phyloP scores from a whole-genome alignment of 2,888 invertebrate species.

The Chymomyza procnemis region DNA sequence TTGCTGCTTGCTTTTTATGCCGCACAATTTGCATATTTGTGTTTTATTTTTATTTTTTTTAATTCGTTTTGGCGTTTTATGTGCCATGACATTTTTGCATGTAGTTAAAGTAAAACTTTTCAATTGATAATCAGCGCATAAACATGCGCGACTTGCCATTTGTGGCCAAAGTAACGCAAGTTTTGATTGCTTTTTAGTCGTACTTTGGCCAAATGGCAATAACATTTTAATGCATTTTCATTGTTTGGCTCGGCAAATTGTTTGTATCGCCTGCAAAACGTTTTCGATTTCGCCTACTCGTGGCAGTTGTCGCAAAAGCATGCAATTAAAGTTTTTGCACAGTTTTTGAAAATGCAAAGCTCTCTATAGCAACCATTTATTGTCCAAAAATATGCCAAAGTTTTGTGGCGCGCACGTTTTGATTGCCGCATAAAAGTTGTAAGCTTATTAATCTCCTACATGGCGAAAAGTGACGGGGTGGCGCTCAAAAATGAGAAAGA shows the following conservation, averaged over 20 bases:
- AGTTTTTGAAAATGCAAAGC: background rate
- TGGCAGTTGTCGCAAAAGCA: background rate
- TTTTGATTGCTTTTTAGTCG: conserved; percentile 55
- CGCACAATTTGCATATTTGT: conserved; percentile 52
- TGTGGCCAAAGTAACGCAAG: conserved; percentile 41
- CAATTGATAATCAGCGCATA: conserved; percentile 68
- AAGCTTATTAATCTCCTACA: conserved; percentile 35
- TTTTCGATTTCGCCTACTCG: conserved; percentile 24
- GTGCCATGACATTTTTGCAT: conserved; percentile 13
- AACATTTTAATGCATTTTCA: conserved; percentile 65
- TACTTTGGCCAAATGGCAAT: conserved; percentile 15
- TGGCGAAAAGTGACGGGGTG: background rate
- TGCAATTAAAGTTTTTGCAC: conserved; percentile 61
- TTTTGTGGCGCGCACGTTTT: background rate
- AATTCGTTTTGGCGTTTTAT: conserved; percentile 35
- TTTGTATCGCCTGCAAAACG: conserved; percentile 6
- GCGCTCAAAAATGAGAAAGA: too few species aligned
- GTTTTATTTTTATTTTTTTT: too few species aligned
- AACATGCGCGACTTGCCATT: conserved; percentile 36
- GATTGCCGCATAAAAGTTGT: background rate
- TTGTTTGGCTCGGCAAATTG: conserved; percentile 33
- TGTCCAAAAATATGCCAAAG: background rate
- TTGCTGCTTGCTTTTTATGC: background rate
- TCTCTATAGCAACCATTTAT: background rate
- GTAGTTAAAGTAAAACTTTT: conserved; percentile 49